Evolutionary conservation across 2,797 vertebrate genomes (phyloP), one percentile per base, ranked within the genome.

Genomic region (Xenops minutus): DNA sequence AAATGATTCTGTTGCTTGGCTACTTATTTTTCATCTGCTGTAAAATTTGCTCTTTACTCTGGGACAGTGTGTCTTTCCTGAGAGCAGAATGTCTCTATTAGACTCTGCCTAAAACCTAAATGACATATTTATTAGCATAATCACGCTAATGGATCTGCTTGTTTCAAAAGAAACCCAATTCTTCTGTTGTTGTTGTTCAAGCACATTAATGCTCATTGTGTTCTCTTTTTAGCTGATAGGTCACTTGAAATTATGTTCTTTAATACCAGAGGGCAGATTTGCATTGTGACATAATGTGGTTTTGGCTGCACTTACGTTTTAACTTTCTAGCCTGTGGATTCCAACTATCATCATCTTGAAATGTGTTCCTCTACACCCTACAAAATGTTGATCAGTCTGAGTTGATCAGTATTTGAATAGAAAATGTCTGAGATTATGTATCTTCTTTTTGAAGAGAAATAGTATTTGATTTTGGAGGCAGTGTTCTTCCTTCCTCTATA

Each of bases 1-100:
- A 96, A 94, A 88, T 95, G 30, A 90, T 96, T 92, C 95, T 95
- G 92, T 97, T 97, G 93, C 95, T 93, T 96, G 93, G 93, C 91
- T 97, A 80, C 88, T 97, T 97, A 88, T 21, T 96, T 85, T 93
- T 96, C 64, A 66, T 93, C 68, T 91, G 78, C 93, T 89, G 71
- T 95, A 95, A 88, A 96, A 96, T 93, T 84, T 91, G 54, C 76
- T 91, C 59, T 92, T 78, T 93, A 61, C 48, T 89, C 34, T 85
- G 41, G 64, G 43, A 81, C 79, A 80, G 22, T 14, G 30, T 91
- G 75, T 82, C 52, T 81, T 92, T 94, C 56, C 63, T 81, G 63
- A 95, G 62, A 95, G 88, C 78, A 79, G 54, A 83, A 96, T 95
- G 85, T 91, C 92, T 92, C 91, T 94, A 69, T 97, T 97, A 97